These are phyloP conservation scores for Anguilla rostrata DNA, from an alignment of 2,113 vertebrate species.

Conservation along the genomic window DNA sequence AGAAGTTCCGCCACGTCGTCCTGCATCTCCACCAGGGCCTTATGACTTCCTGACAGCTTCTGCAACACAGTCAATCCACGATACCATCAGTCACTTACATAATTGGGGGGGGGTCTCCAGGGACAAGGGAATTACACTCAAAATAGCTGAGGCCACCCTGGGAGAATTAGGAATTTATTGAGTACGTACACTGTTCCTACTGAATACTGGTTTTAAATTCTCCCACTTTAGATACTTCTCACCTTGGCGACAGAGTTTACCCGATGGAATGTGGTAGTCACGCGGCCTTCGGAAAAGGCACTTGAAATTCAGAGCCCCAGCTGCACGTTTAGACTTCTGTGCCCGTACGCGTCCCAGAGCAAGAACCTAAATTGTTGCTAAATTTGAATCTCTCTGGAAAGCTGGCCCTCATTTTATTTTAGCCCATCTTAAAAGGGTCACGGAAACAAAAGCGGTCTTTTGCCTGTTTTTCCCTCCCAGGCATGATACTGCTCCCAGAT, in stretches of 20 bases:
- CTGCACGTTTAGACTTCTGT: not conserved
- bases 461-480: not conserved
- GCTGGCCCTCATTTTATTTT: not conserved
- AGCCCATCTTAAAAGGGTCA: not conserved
- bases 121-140: not conserved
- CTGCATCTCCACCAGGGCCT: constrained; percentile 97
- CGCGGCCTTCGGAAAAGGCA: not conserved
- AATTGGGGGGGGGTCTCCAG: not conserved
- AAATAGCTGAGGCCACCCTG: not conserved
- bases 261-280: no score
- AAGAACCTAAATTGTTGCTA: not conserved
- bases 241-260: not conserved
- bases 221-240: not conserved
- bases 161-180: not conserved
- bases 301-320: not conserved
- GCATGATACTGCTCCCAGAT: no score
- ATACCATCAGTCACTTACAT: not conserved
- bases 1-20: constrained; percentile 85
- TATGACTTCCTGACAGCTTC: constrained; percentile 95
- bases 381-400: not conserved
- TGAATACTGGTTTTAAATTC: not conserved
- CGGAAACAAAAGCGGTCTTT: not conserved
- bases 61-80: constrained; percentile 54
- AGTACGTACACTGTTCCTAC: not conserved
- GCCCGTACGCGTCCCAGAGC: not conserved